Conservation (phyloP, 1,140 invertebrate genomes). For the Agrypnia vestita region DNA sequence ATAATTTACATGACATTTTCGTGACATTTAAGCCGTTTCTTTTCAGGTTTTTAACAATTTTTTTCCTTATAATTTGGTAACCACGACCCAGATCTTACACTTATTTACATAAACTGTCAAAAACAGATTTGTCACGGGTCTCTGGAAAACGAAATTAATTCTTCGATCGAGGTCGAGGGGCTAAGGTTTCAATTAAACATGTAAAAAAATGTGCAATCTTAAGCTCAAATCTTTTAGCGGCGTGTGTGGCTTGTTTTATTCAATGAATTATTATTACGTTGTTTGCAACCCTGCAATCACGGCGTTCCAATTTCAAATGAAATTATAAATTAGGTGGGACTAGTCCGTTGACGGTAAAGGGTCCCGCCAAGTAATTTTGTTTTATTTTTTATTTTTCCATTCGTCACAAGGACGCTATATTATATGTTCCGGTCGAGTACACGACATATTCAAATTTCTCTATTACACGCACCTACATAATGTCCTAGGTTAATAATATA, state of each 20-base stretch:
- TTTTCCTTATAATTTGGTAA: constrained; percentile 1
- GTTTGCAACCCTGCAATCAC: background rate
- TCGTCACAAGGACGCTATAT: constrained; percentile 47
- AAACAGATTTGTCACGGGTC: background rate
- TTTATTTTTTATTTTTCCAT: constrained; percentile 21
- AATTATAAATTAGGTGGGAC: background rate
- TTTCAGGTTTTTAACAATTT: constrained; percentile 3
- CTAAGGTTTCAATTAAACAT: background rate
- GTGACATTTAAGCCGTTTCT: background rate
- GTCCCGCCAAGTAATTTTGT: background rate
- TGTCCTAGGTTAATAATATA: background rate
- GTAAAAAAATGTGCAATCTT: background rate
- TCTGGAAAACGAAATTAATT: background rate
- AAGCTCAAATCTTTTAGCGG: background rate
- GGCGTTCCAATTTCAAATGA: background rate
- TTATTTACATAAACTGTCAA: background rate
- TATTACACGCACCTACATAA: constrained; percentile 48
- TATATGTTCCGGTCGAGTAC: constrained; percentile 38
- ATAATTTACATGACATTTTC: background rate
- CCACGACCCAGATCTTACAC: background rate
- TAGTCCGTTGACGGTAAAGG: background rate
- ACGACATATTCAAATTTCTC: constrained; percentile 53
- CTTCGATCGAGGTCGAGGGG: background rate
- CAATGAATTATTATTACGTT: background rate
- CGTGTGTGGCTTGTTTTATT: constrained; percentile 6